phyloP scores from a whole-genome alignment of 2,113 vertebrate genomes.

The Heliornis fulica region DNA sequence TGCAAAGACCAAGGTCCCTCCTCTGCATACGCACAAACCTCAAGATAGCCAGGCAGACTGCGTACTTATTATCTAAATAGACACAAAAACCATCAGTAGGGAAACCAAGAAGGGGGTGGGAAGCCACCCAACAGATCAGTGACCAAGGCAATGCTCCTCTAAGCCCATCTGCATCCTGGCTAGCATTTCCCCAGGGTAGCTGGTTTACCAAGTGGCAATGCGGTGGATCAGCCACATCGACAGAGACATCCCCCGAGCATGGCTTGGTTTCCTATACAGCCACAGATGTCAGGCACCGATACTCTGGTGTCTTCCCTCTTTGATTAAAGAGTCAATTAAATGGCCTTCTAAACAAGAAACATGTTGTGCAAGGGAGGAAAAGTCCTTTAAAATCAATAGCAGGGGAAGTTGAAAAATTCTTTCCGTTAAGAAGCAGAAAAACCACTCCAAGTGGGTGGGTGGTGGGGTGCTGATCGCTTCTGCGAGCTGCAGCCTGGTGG shows the following conservation, averaged over 20 bases:
- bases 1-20: neutral
- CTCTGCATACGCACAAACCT: neutral
- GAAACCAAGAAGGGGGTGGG: neutral
- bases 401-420: neutral
- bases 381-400: neutral
- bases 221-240: neutral
- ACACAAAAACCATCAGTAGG: neutral
- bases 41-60: neutral
- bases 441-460: neutral
- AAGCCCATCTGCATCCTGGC: neutral
- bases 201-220: neutral
- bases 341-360: neutral
- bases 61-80: neutral
- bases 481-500: neutral
- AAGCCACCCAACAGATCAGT: neutral
- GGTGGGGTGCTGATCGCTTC: neutral
- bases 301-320: neutral
- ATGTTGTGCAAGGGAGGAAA: neutral
- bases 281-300: neutral
- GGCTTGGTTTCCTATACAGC: neutral
- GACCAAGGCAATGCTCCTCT: neutral
- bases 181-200: neutral
- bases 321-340: slow-evolving; percentile 33
- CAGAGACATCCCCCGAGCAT: accelerated
- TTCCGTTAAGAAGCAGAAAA: neutral